Conservation (phyloP, 2,888 invertebrate genomes). For the Coleophora deauratella region DNA sequence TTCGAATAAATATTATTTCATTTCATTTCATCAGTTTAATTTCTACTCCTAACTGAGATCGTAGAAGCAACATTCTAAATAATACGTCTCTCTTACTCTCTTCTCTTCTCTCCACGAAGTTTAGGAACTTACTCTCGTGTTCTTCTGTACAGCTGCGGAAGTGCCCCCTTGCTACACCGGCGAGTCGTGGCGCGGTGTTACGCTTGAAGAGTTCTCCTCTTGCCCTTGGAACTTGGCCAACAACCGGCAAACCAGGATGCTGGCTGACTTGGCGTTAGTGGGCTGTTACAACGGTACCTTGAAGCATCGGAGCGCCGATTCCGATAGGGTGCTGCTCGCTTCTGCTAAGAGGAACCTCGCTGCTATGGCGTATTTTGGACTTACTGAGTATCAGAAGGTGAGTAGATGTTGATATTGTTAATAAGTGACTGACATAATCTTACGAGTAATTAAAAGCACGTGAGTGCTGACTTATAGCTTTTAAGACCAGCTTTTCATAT, state of each 20-base stretch:
- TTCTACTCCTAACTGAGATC: no score
- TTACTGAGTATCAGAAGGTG: slow-evolving; percentile 96
- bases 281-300: slow-evolving; percentile 94
- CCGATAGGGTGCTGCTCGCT: slow-evolving; percentile 90
- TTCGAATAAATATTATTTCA: no score
- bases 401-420: slow-evolving; percentile 14
- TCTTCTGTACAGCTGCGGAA: slow-evolving; percentile 76
- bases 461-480: no score
- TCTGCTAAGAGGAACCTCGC: slow-evolving; percentile 97
- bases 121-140: no score
- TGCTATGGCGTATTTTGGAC: slow-evolving; percentile 97
- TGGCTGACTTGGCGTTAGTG: slow-evolving; percentile 94
- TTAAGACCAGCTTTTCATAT: no score
- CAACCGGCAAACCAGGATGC: slow-evolving; percentile 98
- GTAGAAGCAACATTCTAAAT: no score
- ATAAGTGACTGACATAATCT: no score
- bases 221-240: slow-evolving; percentile 96
- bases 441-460: no score
- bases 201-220: slow-evolving; percentile 90
- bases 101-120: no score
- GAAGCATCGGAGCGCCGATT: slow-evolving; percentile 79
- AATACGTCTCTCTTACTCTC: no score
- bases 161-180: slow-evolving; percentile 88
- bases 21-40: no score
- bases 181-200: slow-evolving; percentile 91